Conservation (phyloP, 2,888 invertebrate species). For the Cerceris ruficornis region DNA sequence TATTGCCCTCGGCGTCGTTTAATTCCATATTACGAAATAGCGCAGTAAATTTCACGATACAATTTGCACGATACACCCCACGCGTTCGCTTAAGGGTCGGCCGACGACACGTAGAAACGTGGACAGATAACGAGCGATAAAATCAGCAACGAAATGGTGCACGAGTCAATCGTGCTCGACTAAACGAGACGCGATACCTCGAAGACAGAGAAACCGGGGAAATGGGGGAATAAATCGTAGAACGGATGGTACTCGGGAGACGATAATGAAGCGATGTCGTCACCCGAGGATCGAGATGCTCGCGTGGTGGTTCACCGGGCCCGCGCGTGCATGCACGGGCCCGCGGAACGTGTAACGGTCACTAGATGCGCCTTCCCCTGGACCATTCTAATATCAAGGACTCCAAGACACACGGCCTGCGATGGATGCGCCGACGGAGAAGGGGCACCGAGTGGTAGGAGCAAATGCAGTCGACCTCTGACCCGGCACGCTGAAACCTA, state of each 20-base stretch:
- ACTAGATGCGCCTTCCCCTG: conserved; percentile 73
- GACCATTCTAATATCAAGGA: conserved; percentile 81
- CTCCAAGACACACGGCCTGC: conserved; percentile 63
- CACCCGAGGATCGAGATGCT: conserved; percentile 56
- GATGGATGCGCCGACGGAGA: conserved; percentile 49
- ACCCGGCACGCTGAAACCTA: conserved; percentile 79
- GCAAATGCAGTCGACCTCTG: conserved; percentile 78
- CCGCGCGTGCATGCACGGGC: conserved; percentile 29
- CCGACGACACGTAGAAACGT: no score
- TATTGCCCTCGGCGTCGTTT: no score
- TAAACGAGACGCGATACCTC: background rate
- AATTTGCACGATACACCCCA: no score
- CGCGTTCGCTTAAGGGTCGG: no score
- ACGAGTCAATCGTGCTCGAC: background rate
- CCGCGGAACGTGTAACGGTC: conserved; percentile 69
- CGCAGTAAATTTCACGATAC: no score
- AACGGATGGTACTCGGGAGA: conserved; percentile 41
- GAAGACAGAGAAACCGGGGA: background rate
- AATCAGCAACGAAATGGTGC: conserved; percentile 1
- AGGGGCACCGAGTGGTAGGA: conserved; percentile 71
- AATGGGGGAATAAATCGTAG: conserved; percentile 8
- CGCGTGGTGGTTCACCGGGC: conserved; percentile 21
- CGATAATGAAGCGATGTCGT: conserved; percentile 73
- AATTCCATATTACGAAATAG: no score
- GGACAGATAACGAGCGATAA: background rate